Conservation (phyloP, 2,888 invertebrate genomes). For the Cosmia trapezina region DNA sequence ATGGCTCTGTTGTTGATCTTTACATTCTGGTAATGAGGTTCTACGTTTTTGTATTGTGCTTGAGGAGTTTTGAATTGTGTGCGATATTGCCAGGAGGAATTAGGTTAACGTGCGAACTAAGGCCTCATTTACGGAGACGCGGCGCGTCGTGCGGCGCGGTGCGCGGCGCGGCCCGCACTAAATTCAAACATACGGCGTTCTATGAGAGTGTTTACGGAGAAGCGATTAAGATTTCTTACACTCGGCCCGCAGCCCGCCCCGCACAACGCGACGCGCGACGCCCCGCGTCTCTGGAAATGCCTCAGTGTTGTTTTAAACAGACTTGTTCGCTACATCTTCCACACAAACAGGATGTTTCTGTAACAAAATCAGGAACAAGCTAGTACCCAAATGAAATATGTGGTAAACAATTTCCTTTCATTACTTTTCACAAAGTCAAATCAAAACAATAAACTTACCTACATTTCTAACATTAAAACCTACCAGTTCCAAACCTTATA, state of each 20-base stretch:
- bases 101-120: conserved; percentile 13
- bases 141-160: no score
- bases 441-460: conserved; percentile 21
- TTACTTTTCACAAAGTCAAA: conserved; percentile 9
- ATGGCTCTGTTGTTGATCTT: conserved; percentile 59
- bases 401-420: neutral
- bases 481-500: neutral
- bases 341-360: neutral
- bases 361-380: neutral
- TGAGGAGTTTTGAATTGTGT: conserved; percentile 22
- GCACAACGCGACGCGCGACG: no score
- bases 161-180: no score
- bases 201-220: no score
- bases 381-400: no score
- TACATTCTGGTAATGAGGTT: conserved; percentile 49
- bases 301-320: neutral
- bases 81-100: conserved; percentile 11
- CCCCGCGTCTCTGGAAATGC: no score
- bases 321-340: neutral
- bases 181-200: no score
- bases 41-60: conserved; percentile 22
- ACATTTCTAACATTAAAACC: conserved; percentile 5
- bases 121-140: no score
- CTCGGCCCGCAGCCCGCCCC: no score
- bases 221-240: no score